These are phyloP conservation scores for Onthophagus taurus DNA, from an alignment of 1,140 invertebrate genomes.

Conservation along the genomic window DNA sequence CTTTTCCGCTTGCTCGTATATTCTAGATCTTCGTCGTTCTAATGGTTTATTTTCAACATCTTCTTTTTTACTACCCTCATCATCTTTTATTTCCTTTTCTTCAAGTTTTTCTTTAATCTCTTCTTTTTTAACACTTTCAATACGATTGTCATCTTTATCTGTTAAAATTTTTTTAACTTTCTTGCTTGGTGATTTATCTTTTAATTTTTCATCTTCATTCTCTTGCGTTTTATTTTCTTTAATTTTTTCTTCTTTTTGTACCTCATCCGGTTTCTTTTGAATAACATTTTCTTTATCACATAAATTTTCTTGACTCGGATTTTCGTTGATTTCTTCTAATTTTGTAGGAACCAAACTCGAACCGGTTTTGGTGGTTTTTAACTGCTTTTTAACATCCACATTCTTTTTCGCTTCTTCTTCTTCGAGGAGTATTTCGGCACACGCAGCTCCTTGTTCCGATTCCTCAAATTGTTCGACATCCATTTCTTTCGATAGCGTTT, in stretches of 20 bases:
- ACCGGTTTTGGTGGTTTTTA: constrained; percentile 26
- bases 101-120: constrained; percentile 15
- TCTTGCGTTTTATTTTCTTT: constrained; percentile 24
- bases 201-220: constrained; percentile 22
- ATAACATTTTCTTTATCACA: constrained; percentile 36
- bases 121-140: constrained; percentile 17
- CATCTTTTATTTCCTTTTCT: constrained; percentile 10
- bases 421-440: constrained; percentile 34
- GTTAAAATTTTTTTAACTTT: constrained; percentile 34
- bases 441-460: constrained; percentile 32
- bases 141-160: constrained; percentile 33
- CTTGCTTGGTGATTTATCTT: constrained; percentile 28
- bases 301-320: constrained; percentile 31
- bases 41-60: constrained; percentile 34
- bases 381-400: constrained; percentile 28
- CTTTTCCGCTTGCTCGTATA: constrained; percentile 62
- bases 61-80: constrained; percentile 21
- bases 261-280: constrained; percentile 19
- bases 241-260: constrained; percentile 17
- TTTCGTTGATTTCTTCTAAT: constrained; percentile 32
- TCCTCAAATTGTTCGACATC: constrained; percentile 26
- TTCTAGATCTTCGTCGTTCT: constrained; percentile 53
- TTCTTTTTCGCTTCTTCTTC: constrained; percentile 32
- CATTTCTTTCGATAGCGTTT: constrained; percentile 34
- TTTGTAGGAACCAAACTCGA: constrained; percentile 23